These are phyloP conservation scores for Orchesella flavescens DNA, from an alignment of 2,888 invertebrate species.

Conservation along the genomic window DNA sequence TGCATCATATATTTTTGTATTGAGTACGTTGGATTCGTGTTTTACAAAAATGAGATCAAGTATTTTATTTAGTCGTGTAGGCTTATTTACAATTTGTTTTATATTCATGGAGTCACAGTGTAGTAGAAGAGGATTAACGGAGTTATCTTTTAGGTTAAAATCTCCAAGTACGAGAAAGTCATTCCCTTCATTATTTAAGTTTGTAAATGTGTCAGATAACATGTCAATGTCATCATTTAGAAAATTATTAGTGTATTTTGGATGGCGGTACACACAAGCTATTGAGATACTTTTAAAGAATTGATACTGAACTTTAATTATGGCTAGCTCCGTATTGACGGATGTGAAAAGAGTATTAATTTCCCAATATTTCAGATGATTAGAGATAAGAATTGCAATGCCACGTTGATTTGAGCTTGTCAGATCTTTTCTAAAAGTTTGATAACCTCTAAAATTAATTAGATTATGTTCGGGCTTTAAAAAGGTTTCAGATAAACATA, in stretches of 20 bases:
- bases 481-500: no score
- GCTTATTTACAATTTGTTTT: slow-evolving; percentile 21
- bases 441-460: no score
- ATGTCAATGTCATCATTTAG: not conserved
- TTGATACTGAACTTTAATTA: no score
- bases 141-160: slow-evolving; percentile 19
- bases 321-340: no score
- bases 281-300: no score
- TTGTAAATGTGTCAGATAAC: not conserved
- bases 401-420: no score
- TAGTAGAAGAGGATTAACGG: not conserved
- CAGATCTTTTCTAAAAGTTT: no score
- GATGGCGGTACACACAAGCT: slow-evolving; percentile 26
- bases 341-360: no score
- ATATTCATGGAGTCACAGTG: not conserved
- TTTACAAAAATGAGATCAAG: slow-evolving; percentile 37
- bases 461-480: no score
- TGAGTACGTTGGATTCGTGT: not conserved
- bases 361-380: no score
- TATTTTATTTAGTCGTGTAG: slow-evolving; percentile 16
- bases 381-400: no score
- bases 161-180: slow-evolving; percentile 20
- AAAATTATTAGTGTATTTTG: not conserved
- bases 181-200: not conserved
- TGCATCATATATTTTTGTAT: not conserved